Evolutionary conservation across 1,140 invertebrate species (phyloP).

Genomic region (Microplitis demolitor): DNA sequence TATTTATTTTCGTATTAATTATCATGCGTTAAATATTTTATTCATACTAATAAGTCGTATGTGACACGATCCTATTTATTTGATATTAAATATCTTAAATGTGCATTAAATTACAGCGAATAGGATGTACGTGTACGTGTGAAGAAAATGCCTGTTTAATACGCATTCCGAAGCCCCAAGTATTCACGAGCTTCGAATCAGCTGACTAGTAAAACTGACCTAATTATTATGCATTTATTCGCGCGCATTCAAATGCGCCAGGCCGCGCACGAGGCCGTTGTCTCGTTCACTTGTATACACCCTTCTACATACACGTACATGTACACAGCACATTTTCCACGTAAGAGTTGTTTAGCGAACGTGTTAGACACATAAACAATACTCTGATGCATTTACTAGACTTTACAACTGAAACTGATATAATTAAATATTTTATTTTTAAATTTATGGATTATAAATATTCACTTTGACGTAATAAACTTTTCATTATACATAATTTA

Average conservation of each 20-base stretch:
- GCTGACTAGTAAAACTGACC: slow-evolving; percentile 63
- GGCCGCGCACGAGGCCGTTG: slow-evolving; percentile 43
- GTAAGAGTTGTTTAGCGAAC: slow-evolving; percentile 3
- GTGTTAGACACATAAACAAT: too few species aligned
- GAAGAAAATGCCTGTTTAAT: background rate
- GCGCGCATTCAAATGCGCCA: slow-evolving; percentile 61
- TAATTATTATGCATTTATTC: slow-evolving; percentile 65
- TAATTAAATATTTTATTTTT: too few species aligned
- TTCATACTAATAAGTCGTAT: too few species aligned
- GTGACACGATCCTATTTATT: too few species aligned
- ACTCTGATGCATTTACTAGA: too few species aligned
- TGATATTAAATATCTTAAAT: too few species aligned
- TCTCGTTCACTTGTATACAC: slow-evolving; percentile 35
- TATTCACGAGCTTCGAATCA: slow-evolving; percentile 44
- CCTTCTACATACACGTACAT: background rate
- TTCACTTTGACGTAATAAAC: too few species aligned
- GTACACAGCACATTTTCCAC: background rate
- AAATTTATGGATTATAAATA: too few species aligned
- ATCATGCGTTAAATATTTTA: too few species aligned
- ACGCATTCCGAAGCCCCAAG: background rate
- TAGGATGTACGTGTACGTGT: background rate
- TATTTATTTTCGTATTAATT: background rate
- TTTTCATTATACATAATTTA: too few species aligned
- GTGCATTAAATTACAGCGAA: too few species aligned
- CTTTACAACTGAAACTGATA: too few species aligned